phyloP scores from a whole-genome alignment of 2,113 vertebrate species.

The Taxidea taxus region DNA sequence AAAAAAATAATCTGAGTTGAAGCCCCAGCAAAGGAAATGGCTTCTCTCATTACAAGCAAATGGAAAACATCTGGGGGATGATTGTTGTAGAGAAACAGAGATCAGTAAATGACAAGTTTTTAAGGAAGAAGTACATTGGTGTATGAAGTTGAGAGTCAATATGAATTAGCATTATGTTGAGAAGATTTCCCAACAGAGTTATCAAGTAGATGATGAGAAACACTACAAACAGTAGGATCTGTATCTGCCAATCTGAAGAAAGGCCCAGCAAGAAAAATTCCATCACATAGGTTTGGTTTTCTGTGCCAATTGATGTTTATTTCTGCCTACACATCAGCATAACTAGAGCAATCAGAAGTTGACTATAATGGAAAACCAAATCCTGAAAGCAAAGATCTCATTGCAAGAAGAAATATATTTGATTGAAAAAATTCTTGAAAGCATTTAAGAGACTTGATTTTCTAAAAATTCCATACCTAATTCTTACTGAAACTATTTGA shows the following conservation, averaged over 20 bases:
- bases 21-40: slow-evolving; percentile 68
- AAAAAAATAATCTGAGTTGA: slow-evolving; percentile 66
- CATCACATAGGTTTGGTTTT: slow-evolving; percentile 55
- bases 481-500: not conserved
- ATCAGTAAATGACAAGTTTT: slow-evolving; percentile 60
- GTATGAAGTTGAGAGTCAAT: slow-evolving; percentile 40
- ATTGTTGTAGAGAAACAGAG: slow-evolving; percentile 68
- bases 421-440: not conserved
- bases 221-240: slow-evolving; percentile 49
- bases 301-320: slow-evolving; percentile 21
- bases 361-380: not conserved
- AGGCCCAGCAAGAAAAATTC: slow-evolving; percentile 70
- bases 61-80: slow-evolving; percentile 66
- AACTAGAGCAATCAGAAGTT: not conserved
- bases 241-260: slow-evolving; percentile 23
- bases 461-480: not conserved
- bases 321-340: not conserved
- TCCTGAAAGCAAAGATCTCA: not conserved
- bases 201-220: slow-evolving; percentile 66
- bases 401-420: not conserved
- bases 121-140: slow-evolving; percentile 78
- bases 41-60: slow-evolving; percentile 56
- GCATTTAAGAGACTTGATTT: not conserved
- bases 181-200: slow-evolving; percentile 61
- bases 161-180: slow-evolving; percentile 59